A percentile compares a stretch with the other conserved stretches of the same genome.
These are phyloP conservation scores for Botia almorhae DNA, from an alignment of 2,797 vertebrate genomes.

Conservation along the genomic window DNA sequence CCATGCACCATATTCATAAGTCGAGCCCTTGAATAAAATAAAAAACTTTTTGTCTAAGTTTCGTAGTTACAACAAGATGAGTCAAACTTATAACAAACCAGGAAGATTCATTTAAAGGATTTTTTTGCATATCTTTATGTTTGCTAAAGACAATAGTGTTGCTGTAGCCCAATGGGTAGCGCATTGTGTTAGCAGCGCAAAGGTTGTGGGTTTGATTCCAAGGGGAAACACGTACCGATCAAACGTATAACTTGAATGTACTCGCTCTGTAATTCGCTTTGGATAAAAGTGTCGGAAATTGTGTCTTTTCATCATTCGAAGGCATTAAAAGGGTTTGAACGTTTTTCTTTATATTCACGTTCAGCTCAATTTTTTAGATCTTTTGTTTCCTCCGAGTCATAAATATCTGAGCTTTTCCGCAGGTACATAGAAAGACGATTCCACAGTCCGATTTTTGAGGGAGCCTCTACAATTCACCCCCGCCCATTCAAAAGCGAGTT, in stretches of 20 bases:
- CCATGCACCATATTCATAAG: neutral
- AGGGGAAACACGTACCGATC: too few relatives aligned
- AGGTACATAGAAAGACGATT: neutral
- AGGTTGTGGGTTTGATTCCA: too few relatives aligned
- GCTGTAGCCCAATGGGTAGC: too few relatives aligned
- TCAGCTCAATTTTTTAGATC: neutral
- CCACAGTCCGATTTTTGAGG: neutral
- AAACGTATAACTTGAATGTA: too few relatives aligned
- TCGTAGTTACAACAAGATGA: neutral
- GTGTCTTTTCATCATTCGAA: neutral
- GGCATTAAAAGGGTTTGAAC: neutral
- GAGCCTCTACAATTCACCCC: neutral
- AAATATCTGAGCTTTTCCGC: neutral
- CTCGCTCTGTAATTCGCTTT: too few relatives aligned
- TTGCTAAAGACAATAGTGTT: neutral
- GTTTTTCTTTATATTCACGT: neutral
- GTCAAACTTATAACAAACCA: neutral
- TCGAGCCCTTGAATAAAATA: neutral
- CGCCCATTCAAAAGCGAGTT: conserved; percentile 23
- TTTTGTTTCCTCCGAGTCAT: neutral
- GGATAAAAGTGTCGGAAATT: neutral
- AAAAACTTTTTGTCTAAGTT: neutral
- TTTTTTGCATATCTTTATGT: neutral
- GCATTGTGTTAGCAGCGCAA: too few relatives aligned
- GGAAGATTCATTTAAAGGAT: neutral